A percentile compares a stretch with the other conserved stretches of the same genome.
Conservation (phyloP, 2,888 invertebrate species). For the Nyleta sp. region DNA sequence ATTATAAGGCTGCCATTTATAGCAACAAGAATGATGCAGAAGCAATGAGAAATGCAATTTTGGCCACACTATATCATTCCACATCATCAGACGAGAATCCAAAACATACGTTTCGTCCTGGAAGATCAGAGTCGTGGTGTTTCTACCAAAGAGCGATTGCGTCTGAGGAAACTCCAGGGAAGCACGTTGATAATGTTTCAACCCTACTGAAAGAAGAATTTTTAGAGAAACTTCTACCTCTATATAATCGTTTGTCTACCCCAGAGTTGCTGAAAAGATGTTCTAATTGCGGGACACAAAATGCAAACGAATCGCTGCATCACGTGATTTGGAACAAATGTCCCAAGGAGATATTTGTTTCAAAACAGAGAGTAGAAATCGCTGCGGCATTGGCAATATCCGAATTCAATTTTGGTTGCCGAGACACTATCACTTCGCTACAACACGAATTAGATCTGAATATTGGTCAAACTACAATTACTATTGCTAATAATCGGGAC, state of each 20-base stretch:
- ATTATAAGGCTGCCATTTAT: slow-evolving; percentile 4
- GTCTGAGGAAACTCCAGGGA: slow-evolving; percentile 1
- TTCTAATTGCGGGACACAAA: slow-evolving; percentile 1
- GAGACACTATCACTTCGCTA: neutral
- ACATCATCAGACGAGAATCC: too few species aligned
- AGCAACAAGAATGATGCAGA: slow-evolving; percentile 1
- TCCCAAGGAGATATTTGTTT: slow-evolving; percentile 10
- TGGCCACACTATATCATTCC: neutral
- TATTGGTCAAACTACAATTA: neutral
- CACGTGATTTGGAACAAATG: slow-evolving; percentile 12
- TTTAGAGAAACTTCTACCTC: slow-evolving; percentile 1
- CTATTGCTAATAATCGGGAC: neutral
- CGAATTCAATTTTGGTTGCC: slow-evolving; percentile 12
- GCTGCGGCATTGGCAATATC: neutral
- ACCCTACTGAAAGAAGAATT: neutral
- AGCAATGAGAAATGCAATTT: slow-evolving; percentile 1
- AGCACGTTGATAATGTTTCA: neutral
- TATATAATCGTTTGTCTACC: slow-evolving; percentile 4
- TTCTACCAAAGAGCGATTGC: neutral
- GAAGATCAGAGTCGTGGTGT: too few species aligned
- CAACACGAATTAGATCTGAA: neutral
- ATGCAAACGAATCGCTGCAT: slow-evolving; percentile 12
- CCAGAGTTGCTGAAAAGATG: neutral
- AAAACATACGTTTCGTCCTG: too few species aligned
- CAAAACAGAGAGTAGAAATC: neutral